These are phyloP conservation scores for Parauchenoglanis punctatus DNA, from an alignment of 2,797 vertebrate species.

Conservation along the genomic window DNA sequence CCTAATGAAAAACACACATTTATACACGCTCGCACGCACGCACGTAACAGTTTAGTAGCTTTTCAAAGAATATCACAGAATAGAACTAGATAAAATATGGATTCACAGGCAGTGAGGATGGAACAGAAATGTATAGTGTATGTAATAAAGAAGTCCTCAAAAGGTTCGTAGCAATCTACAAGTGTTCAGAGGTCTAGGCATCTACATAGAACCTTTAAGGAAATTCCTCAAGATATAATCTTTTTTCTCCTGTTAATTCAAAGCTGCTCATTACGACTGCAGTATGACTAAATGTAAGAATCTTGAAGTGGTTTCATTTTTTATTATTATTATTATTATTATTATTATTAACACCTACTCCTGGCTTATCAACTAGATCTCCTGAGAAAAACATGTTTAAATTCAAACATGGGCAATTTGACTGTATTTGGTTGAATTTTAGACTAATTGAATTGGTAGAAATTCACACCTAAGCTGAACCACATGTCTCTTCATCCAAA, in stretches of 20 bases:
- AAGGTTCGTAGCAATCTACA: neutral
- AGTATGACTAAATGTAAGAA: no score
- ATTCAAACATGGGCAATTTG: neutral
- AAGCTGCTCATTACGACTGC: neutral
- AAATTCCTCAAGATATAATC: neutral
- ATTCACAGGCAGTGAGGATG: neutral
- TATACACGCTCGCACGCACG: neutral
- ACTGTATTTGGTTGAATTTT: neutral
- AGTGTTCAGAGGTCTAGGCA: neutral
- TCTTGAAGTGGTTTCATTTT: neutral
- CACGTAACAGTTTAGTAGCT: neutral
- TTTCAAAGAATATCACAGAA: constrained; percentile 9
- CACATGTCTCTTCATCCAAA: neutral
- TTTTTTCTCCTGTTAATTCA: neutral
- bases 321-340: neutral
- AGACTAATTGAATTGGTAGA: neutral
- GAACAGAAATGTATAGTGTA: neutral
- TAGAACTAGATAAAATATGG: neutral
- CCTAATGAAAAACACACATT: constrained; percentile 13
- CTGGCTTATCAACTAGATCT: neutral
- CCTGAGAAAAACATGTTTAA: neutral
- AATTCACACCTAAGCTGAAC: neutral
- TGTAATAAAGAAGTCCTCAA: neutral
- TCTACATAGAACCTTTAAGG: neutral
- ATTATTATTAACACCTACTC: neutral